phyloP scores from a whole-genome alignment of 2,113 vertebrate genomes.

The Crotalus horridus region DNA sequence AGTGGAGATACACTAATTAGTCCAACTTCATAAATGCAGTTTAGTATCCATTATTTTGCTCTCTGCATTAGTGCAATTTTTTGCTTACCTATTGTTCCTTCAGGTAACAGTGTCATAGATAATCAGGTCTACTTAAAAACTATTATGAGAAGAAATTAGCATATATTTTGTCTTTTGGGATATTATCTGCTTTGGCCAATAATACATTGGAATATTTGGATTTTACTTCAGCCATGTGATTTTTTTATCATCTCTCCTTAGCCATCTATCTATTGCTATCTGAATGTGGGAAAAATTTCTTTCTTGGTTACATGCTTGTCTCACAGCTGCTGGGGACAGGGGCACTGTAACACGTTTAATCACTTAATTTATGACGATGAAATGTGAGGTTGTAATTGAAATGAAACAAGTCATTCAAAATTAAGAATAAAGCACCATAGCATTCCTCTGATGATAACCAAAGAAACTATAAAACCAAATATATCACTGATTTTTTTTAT shows the following conservation, averaged over 20 bases:
- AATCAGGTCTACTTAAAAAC: neutral
- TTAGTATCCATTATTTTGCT: neutral
- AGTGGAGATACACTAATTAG: neutral
- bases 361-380: slow-evolving; percentile 21
- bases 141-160: neutral
- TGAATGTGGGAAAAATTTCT: neutral
- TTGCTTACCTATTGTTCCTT: neutral
- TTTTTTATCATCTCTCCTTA: slow-evolving; percentile 17
- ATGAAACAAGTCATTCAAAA: slow-evolving; percentile 12
- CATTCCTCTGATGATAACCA: neutral
- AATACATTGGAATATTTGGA: neutral
- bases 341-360: neutral
- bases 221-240: neutral
- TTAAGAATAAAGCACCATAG: neutral
- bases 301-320: neutral
- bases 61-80: neutral
- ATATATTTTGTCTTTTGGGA: neutral
- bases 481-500: neutral
- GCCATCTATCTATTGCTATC: neutral
- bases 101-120: neutral
- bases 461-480: slow-evolving; percentile 3
- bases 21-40: neutral
- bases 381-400: neutral
- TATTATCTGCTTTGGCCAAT: neutral
- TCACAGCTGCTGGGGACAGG: neutral